phyloP scores from a whole-genome alignment of 2,797 vertebrate genomes.

The Lacerta bilineata region DNA sequence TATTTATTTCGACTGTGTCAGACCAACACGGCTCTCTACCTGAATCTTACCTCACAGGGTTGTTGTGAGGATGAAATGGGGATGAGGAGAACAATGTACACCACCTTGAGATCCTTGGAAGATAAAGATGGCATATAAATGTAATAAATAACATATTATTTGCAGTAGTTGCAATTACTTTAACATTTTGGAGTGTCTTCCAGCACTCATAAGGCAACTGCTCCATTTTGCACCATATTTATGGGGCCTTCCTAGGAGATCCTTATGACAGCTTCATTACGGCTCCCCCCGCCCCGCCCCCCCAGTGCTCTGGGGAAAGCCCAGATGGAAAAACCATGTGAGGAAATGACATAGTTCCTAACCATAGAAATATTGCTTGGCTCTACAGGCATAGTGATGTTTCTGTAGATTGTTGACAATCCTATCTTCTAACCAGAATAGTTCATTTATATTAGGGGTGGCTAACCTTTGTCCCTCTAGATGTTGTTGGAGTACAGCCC shows the following conservation, averaged over 20 bases:
- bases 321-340: neutral
- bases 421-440: neutral
- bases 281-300: neutral
- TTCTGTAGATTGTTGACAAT: neutral
- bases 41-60: no score
- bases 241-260: neutral
- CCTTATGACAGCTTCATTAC: neutral
- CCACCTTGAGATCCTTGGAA: no score
- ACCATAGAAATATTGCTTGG: neutral
- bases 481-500: no score
- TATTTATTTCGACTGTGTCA: no score
- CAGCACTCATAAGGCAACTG: neutral
- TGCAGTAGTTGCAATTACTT: neutral
- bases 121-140: no score
- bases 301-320: neutral
- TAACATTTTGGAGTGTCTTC: neutral
- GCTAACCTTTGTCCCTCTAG: no score
- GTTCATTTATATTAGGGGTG: neutral
- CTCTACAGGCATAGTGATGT: neutral
- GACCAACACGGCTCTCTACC: no score
- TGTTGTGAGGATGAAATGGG: no score
- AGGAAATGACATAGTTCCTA: conserved; percentile 3
- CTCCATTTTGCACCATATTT: neutral
- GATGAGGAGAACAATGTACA: no score
- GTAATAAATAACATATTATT: neutral